Evolutionary conservation across 2,113 vertebrate species (phyloP), one percentile per base, ranked within the genome.

Genomic region (Callionymus lyra): DNA sequence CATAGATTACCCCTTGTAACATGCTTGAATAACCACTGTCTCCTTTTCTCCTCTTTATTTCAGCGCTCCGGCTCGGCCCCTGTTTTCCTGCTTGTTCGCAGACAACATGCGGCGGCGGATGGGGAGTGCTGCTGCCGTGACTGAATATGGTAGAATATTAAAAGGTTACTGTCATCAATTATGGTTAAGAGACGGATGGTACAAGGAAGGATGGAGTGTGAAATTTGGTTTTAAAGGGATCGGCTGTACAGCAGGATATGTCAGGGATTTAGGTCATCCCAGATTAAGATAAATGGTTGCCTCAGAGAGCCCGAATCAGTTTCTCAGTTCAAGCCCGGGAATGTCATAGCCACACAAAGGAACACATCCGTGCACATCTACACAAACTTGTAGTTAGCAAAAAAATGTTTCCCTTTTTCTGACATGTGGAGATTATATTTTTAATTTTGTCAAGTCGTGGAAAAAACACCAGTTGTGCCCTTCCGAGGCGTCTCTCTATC

Each of bases 81-180:
- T 36, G 44, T 47, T 65, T 65, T 40, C 54, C 21, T 58, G 47
- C 48, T 53, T 41, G 47, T 60, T 51, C 51, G 27, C 16, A 40
- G 64, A 65, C 64, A 68, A 53, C 53, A 59, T 15, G 27, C 69
- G 69, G 74, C 57, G 59, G 33, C 4, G 4, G 21, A n/a, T 44
- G 9, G 19, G 6, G 12, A 34, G n/a, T 61, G 68, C 66, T 74
- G 80, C 71, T 79, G 74, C 77, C 47, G 56, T 80, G 77, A 85
- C 82, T 81, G 79, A 66, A 78, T 82, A 60, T 59, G 49, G 76
- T 42, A 57, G 79, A 79, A 81, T 82, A 78, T 84, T 81, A 82
- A 86, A 92, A 92, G 87, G 82, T 89, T 84, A 89, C 39, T 72
- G 50, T 72, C 85, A 89, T 85, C 75, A 81, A 86, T 90, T 89